Evolutionary conservation across 1,140 invertebrate species (phyloP).

Genomic region (Nasonia longicornis): DNA sequence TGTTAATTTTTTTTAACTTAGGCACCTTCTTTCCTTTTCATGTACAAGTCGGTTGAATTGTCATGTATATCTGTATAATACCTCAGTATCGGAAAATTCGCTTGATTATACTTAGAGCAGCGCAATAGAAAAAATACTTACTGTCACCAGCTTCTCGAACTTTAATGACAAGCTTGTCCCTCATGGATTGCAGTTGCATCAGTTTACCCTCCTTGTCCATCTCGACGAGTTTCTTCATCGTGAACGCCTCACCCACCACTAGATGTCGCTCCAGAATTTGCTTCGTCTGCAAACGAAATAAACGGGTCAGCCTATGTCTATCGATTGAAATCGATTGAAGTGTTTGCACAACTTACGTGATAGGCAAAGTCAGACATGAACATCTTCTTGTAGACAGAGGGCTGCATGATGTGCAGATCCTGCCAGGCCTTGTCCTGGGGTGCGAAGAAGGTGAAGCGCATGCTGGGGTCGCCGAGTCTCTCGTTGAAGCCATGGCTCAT

Average conservation of each 20-base stretch:
- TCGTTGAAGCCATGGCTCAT: constrained; percentile 81
- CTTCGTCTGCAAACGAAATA: constrained; percentile 72
- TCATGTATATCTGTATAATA: not conserved
- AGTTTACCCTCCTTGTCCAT: constrained; percentile 71
- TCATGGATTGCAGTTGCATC: constrained; percentile 76
- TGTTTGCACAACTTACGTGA: constrained; percentile 74
- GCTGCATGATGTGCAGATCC: constrained; percentile 76
- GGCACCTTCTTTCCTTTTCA: constrained; percentile 17
- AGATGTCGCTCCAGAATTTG: constrained; percentile 86
- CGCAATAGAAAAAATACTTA: constrained; percentile 68
- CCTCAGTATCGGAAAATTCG: not conserved
- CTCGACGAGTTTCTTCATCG: constrained; percentile 82
- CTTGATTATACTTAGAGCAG: not conserved
- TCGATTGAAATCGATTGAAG: not conserved
- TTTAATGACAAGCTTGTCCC: constrained; percentile 78
- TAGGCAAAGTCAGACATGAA: constrained; percentile 85
- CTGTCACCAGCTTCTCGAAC: constrained; percentile 82
- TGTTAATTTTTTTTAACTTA: not conserved
- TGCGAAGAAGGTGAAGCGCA: constrained; percentile 92
- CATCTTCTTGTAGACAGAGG: constrained; percentile 84
- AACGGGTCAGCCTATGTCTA: not conserved
- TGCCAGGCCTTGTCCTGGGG: constrained; percentile 90
- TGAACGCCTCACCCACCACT: constrained; percentile 79
- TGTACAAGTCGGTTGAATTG: constrained; percentile 7
- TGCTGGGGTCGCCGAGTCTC: constrained; percentile 80